Conservation (phyloP, 2,797 vertebrate genomes). For the Sebastes matsubarae region DNA sequence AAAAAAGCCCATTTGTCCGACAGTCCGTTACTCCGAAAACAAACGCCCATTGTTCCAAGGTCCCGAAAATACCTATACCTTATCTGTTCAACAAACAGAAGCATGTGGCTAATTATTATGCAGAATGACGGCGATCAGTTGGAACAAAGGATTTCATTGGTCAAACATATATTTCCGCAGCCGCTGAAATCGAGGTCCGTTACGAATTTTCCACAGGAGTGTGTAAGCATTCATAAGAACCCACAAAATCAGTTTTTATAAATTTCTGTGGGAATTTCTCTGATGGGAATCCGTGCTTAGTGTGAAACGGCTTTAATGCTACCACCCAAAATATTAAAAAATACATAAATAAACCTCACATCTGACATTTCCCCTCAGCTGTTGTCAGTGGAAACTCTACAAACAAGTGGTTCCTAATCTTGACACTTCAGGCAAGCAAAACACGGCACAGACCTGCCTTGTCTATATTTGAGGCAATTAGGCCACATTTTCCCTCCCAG, state of each 20-base stretch:
- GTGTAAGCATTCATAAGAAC: no score
- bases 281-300: background rate
- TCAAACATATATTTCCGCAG: no score
- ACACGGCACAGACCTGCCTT: slow-evolving; percentile 64
- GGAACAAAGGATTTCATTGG: no score
- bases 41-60: no score
- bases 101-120: no score
- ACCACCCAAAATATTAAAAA: background rate
- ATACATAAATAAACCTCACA: slow-evolving; percentile 6
- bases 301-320: background rate
- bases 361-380: slow-evolving; percentile 36
- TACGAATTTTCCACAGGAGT: background rate
- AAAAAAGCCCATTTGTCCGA: no score
- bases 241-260: background rate
- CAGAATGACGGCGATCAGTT: no score
- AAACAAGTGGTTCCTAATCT: slow-evolving; percentile 78
- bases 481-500: slow-evolving; percentile 77
- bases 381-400: slow-evolving; percentile 72
- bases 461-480: slow-evolving; percentile 85
- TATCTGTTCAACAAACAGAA: no score
- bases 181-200: no score
- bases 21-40: no score
- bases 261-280: background rate
- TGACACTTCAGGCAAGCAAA: slow-evolving; percentile 78
- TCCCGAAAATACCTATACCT: no score